phyloP scores from a whole-genome alignment of 2,888 invertebrate genomes.

The Gymnosoma rotundatum region DNA sequence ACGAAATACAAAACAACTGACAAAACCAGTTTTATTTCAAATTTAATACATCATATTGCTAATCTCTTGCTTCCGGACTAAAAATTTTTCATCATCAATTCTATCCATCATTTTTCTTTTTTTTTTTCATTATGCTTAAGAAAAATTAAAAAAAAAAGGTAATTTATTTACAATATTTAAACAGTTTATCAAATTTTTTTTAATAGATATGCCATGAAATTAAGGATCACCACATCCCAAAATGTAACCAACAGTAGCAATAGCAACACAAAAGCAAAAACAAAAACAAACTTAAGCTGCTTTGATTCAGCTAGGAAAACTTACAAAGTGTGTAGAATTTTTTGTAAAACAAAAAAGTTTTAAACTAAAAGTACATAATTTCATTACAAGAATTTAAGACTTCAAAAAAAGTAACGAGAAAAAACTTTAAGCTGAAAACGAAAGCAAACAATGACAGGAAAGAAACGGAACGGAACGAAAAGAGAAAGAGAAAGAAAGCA shows the following conservation, averaged over 20 bases:
- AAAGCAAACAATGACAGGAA: background rate
- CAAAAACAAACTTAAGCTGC: slow-evolving; percentile 10
- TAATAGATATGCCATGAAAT: slow-evolving; percentile 8
- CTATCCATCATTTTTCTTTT: too few relatives aligned
- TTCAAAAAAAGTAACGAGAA: slow-evolving; percentile 9
- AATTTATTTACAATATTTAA: background rate
- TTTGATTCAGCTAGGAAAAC: background rate
- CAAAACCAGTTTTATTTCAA: too few relatives aligned
- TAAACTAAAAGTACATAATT: slow-evolving; percentile 58
- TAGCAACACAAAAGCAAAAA: background rate
- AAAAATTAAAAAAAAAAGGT: too few relatives aligned
- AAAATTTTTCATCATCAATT: too few relatives aligned
- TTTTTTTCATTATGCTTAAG: too few relatives aligned
- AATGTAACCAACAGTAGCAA: background rate
- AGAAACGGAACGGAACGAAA: too few relatives aligned
- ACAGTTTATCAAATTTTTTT: background rate
- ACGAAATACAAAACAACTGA: too few relatives aligned
- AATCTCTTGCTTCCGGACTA: too few relatives aligned
- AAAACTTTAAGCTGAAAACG: slow-evolving; percentile 27
- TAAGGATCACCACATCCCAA: background rate
- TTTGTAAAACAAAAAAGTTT: slow-evolving; percentile 46
- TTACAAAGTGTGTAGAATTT: background rate
- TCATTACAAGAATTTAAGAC: slow-evolving; percentile 54
- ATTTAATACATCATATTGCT: too few relatives aligned
- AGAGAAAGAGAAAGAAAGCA: background rate